Percentiles rank a stretch among this genome's conserved stretches.
Evolutionary conservation across 2,113 vertebrate species (phyloP).

Genomic region (Myiozetetes cayanensis): DNA sequence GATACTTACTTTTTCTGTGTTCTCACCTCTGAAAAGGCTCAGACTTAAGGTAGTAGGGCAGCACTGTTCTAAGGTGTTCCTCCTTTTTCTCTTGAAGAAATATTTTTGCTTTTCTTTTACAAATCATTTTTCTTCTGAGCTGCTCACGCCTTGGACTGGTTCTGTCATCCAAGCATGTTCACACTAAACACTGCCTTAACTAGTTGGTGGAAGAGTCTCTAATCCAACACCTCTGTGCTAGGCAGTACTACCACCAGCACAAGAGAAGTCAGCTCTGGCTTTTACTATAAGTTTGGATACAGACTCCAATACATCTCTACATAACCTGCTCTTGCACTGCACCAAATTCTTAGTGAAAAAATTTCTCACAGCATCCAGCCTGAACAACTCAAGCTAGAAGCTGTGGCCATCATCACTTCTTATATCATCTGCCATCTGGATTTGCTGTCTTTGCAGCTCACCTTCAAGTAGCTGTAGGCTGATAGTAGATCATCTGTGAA

Average conservation of each 20-base stretch:
- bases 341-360: neutral
- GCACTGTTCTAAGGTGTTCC: neutral
- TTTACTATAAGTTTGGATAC: neutral
- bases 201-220: neutral
- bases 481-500: neutral
- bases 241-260: neutral
- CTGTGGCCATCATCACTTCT: neutral
- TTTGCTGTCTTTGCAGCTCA: neutral
- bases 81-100: neutral
- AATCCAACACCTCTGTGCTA: neutral
- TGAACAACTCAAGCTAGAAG: neutral
- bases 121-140: neutral
- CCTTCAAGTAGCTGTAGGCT: neutral
- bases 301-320: accelerated
- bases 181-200: neutral
- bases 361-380: neutral
- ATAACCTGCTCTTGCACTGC: neutral
- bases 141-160: neutral
- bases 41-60: neutral
- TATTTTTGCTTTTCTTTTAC: neutral
- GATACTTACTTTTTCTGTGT: neutral
- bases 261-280: neutral
- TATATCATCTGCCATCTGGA: neutral
- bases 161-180: neutral
- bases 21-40: neutral